Conservation (phyloP, 2,888 invertebrate species). For the Netelia virgata region DNA sequence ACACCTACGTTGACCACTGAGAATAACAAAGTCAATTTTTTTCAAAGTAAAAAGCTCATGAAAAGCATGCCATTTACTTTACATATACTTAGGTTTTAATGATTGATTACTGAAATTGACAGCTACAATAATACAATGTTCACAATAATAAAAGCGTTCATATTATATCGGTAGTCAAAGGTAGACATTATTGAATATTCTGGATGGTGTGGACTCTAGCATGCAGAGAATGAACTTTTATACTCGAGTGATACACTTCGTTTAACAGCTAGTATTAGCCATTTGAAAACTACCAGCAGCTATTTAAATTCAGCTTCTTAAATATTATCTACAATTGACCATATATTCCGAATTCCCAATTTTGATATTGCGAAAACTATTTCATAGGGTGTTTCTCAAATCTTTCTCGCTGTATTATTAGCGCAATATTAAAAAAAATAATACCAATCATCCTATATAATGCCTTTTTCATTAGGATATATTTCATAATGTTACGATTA, state of each 20-base stretch:
- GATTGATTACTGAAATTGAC: neutral
- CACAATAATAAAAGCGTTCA: neutral
- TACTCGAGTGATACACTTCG: too few relatives aligned
- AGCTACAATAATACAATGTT: neutral
- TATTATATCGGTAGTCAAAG: neutral
- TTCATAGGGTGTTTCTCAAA: too few relatives aligned
- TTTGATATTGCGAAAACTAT: slow-evolving; percentile 1
- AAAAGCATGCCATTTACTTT: too few relatives aligned
- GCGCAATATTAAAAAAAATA: too few relatives aligned
- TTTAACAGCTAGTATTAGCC: neutral
- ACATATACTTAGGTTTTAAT: too few relatives aligned
- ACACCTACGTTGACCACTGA: neutral
- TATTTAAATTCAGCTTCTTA: too few relatives aligned
- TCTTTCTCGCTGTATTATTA: too few relatives aligned
- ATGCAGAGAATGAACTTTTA: neutral
- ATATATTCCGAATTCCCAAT: neutral
- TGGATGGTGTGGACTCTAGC: neutral
- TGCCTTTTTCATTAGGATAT: too few relatives aligned
- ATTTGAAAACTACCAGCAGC: neutral
- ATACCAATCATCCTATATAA: too few relatives aligned
- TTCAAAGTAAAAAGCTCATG: neutral
- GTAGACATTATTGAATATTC: neutral
- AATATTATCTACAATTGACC: too few relatives aligned
- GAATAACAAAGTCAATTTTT: neutral
- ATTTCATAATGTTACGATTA: too few relatives aligned